Evolutionary conservation across 1,140 invertebrate species (phyloP).

Genomic region (Spodoptera frugiperda): DNA sequence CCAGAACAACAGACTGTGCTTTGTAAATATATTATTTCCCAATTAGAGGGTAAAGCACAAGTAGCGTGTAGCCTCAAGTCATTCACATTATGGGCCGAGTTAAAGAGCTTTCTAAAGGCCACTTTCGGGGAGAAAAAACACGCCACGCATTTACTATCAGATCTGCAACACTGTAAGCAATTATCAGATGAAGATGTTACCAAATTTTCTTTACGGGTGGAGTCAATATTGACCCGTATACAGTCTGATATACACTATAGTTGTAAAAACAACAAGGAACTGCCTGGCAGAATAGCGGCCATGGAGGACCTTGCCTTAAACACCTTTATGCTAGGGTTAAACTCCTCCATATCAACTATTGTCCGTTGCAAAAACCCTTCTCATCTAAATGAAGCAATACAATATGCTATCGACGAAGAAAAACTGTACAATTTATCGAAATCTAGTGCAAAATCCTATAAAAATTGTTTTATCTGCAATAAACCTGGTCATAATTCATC

Average conservation of each 20-base stretch:
- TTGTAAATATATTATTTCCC: conserved; percentile 53
- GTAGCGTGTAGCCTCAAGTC: conserved; percentile 49
- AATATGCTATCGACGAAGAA: conserved; percentile 50
- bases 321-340: conserved; percentile 56
- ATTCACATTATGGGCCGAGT: conserved; percentile 44
- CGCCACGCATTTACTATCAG: conserved; percentile 49
- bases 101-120: conserved; percentile 54
- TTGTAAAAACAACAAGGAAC: conserved; percentile 28
- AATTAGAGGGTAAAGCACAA: conserved; percentile 54
- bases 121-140: conserved; percentile 61
- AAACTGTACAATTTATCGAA: conserved; percentile 44
- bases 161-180: conserved; percentile 57
- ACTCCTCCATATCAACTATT: conserved; percentile 46
- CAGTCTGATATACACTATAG: conserved; percentile 55
- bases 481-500: conserved; percentile 35
- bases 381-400: conserved; percentile 48
- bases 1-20: conserved; percentile 47
- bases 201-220: conserved; percentile 51
- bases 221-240: conserved; percentile 51
- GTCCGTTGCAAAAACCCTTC: conserved; percentile 54
- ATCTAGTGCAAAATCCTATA: background rate
- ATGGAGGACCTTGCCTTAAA: conserved; percentile 59
- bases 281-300: conserved; percentile 55
- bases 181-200: conserved; percentile 46
- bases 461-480: conserved; percentile 30